These are phyloP conservation scores for Nomada goodeniana DNA, from an alignment of 2,888 invertebrate genomes.

Conservation along the genomic window DNA sequence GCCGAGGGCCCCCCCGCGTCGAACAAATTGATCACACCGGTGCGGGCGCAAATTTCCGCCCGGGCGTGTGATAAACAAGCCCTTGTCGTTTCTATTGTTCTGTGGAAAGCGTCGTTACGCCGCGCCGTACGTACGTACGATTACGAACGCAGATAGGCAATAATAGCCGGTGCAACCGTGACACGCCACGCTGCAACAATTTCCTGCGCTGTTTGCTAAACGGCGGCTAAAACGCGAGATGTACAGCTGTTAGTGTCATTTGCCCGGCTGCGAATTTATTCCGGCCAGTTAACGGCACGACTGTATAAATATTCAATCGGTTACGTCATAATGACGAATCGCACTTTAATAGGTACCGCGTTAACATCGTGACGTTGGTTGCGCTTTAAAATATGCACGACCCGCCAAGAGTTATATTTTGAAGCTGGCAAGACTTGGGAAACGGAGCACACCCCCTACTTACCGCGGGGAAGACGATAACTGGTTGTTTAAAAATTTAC, in stretches of 20 bases:
- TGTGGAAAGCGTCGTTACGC: conserved; percentile 63
- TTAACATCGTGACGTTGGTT: background rate
- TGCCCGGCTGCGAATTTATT: conserved; percentile 48
- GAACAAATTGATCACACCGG: conserved; percentile 68
- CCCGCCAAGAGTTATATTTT: background rate
- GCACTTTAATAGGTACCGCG: background rate
- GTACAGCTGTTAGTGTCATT: conserved; percentile 21
- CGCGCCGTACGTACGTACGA: conserved; percentile 54
- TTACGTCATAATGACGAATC: conserved; percentile 5
- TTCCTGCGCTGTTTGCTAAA: conserved; percentile 66
- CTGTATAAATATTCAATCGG: conserved; percentile 22
- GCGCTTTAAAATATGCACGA: conserved; percentile 28
- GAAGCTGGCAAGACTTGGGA: background rate
- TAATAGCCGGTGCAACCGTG: conserved; percentile 71
- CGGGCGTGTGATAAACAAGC: conserved; percentile 68
- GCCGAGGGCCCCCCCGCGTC: conserved; percentile 58
- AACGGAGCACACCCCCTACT: background rate
- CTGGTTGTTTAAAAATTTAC: conserved; percentile 7
- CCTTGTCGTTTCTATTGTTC: conserved; percentile 68
- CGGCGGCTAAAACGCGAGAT: conserved; percentile 54
- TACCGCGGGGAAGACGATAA: background rate
- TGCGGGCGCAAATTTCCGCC: conserved; percentile 64
- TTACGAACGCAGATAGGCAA: conserved; percentile 67
- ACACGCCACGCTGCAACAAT: conserved; percentile 70
- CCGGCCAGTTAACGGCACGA: background rate